Evolutionary conservation across 92 coral and sea anemone genomes (phyloP).

Genomic region (Nematostella vectensis): DNA sequence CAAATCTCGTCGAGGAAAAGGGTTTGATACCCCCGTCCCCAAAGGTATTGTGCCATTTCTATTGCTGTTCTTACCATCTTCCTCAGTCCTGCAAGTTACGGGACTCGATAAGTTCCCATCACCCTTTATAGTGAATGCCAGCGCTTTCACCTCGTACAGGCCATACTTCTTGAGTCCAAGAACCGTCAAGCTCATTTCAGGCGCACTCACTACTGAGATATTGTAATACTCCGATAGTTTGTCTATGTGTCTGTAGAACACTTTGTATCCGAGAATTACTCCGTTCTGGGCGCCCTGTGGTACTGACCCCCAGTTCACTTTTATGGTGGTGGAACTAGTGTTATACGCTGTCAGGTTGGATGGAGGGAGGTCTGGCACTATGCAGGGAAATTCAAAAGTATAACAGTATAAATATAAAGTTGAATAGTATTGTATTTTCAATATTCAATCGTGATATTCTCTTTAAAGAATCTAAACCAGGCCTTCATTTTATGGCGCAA

Average conservation of each 20-base stretch:
- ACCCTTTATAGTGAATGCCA: conserved; percentile 61
- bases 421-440: too few relatives aligned
- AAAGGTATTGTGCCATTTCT: conserved; percentile 56
- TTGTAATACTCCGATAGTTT: not conserved
- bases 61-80: conserved; percentile 69
- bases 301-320: conserved; percentile 27
- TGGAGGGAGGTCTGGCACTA: conserved; percentile 35
- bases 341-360: conserved; percentile 15
- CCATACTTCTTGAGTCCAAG: conserved; percentile 23
- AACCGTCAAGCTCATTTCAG: conserved; percentile 2
- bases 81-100: conserved; percentile 48
- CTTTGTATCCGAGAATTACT: conserved; percentile 23
- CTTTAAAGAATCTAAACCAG: too few relatives aligned
- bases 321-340: conserved; percentile 33
- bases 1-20: too few relatives aligned
- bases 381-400: too few relatives aligned
- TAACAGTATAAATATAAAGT: too few relatives aligned
- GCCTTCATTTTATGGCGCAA: too few relatives aligned
- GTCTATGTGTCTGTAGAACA: conserved; percentile 9
- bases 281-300: conserved; percentile 29
- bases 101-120: conserved; percentile 59
- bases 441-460: too few relatives aligned
- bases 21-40: too few relatives aligned
- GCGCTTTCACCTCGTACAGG: conserved; percentile 35
- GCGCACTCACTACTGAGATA: conserved; percentile 4